These are phyloP conservation scores for Suncus etruscus DNA, from an alignment of 2,113 vertebrate species.

Conservation along the genomic window DNA sequence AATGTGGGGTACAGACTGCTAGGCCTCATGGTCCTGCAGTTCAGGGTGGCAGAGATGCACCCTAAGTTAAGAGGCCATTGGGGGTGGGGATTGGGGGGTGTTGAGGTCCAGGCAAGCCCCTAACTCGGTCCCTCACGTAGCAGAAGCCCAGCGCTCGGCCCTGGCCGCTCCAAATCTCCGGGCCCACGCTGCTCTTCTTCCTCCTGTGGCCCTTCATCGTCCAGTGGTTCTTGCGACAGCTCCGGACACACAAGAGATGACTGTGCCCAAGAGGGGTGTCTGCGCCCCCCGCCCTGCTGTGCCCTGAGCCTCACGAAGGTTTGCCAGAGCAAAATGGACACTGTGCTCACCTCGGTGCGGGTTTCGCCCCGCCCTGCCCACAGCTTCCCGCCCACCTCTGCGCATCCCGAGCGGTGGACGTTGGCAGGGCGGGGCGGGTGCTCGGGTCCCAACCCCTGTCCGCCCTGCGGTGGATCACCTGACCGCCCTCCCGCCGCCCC, in stretches of 20 bases:
- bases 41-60: not conserved
- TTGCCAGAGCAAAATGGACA: not conserved
- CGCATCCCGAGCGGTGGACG: not conserved
- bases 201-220: constrained; percentile 95
- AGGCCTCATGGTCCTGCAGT: not conserved
- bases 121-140: constrained; percentile 61
- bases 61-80: not conserved
- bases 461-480: constrained; percentile 41
- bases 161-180: constrained; percentile 81
- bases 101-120: not conserved
- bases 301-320: constrained; percentile 27
- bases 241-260: constrained; percentile 89
- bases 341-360: not conserved
- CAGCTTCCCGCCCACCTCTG: not conserved
- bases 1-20: not conserved
- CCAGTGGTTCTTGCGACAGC: constrained; percentile 90
- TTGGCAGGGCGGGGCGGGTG: not conserved
- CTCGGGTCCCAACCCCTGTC: not conserved
- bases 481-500: constrained; percentile 21
- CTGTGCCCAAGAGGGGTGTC: not conserved
- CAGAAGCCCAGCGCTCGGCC: constrained; percentile 68
- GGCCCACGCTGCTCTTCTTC: constrained; percentile 90
- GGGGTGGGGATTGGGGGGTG: not conserved
- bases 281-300: not conserved
- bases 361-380: not conserved